Base-by-base conservation (phyloP, 1,140 invertebrate species). In the Trachymyrmex septentrionalis region DNA sequence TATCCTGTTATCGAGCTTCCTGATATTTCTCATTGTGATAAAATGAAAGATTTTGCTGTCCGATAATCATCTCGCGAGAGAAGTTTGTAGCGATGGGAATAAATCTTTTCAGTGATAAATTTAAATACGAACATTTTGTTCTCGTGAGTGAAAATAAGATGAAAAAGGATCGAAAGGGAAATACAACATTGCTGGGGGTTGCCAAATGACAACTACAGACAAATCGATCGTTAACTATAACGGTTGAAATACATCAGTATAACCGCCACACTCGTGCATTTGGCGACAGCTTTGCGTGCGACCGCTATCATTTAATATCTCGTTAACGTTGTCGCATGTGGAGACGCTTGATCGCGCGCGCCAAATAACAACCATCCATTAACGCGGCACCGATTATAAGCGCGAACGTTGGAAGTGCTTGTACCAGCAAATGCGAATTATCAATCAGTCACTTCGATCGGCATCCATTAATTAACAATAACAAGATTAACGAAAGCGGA, bases 301-400 rank as follows among this genome's bases (percentile, higher is more conserved):
- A 64, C 34, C 76, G 64, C 57, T 77, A 89, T 86, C 82, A 85
- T 66, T 71, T 90, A 86, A 91, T 84, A 84, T 88, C 89, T 86
- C 59, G 63, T 91, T 91, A 88, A 69, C 78, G 72, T 61, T 59
- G 73, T 81, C 87, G 81, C 80, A 71, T 81, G 24, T 78, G 75
- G 48, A 61, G 66, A 63, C 80, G 69, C 81, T 89, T 75, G 87
- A 86, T 78, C 80, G 48, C 24, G 48, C 86, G 57, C 61, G 72
- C 84, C 63, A 85, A 92, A 91, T 82, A 91, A 78, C 85, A 90
- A 86, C 88, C 84, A 92, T 90, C 90, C 88, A 90, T 92, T 91
- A 90, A 80, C 55, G 77, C 81, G 50, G 55, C 81, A 73, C 67
- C 84, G 71, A 91, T 92, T 91, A 92, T 88, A 77, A 81, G 80